phyloP scores from a whole-genome alignment of 2,113 vertebrate genomes.

The Anolis carolinensis region DNA sequence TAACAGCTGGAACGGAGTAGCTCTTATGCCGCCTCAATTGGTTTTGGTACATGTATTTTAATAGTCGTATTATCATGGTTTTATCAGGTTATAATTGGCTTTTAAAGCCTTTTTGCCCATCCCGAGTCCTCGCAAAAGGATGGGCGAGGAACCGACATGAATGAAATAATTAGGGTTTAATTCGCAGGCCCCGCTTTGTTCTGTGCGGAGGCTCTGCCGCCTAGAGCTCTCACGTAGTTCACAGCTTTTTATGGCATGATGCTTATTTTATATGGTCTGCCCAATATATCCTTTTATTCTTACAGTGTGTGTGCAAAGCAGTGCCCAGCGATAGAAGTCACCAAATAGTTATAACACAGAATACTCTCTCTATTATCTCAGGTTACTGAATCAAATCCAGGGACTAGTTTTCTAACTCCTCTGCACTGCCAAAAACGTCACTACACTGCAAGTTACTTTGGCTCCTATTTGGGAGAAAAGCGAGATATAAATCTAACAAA shows the following conservation, averaged over 20 bases:
- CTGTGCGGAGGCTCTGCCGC: not conserved
- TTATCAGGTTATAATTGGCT: slow-evolving; percentile 3
- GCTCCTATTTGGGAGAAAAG: too few relatives aligned
- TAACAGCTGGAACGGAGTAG: not conserved
- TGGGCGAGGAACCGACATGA: not conserved
- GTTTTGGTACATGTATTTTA: not conserved
- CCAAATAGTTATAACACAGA: too few relatives aligned
- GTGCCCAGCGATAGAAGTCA: too few relatives aligned
- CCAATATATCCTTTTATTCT: too few relatives aligned
- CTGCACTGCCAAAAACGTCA: too few relatives aligned
- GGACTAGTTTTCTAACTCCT: too few relatives aligned
- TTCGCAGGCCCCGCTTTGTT: not conserved
- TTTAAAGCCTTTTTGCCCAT: not conserved
- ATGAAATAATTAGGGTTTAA: not conserved
- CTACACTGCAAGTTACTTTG: too few relatives aligned
- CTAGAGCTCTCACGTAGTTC: not conserved
- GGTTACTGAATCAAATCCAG: too few relatives aligned
- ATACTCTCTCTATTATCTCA: too few relatives aligned
- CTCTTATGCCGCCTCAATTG: not conserved
- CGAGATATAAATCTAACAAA: too few relatives aligned
- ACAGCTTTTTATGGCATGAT: not conserved
- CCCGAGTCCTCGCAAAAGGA: not conserved
- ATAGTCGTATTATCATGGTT: not conserved
- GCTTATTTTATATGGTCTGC: not conserved
- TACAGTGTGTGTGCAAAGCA: too few relatives aligned